Conservation (phyloP, 2,113 vertebrate genomes). For the Panthera leo region DNA sequence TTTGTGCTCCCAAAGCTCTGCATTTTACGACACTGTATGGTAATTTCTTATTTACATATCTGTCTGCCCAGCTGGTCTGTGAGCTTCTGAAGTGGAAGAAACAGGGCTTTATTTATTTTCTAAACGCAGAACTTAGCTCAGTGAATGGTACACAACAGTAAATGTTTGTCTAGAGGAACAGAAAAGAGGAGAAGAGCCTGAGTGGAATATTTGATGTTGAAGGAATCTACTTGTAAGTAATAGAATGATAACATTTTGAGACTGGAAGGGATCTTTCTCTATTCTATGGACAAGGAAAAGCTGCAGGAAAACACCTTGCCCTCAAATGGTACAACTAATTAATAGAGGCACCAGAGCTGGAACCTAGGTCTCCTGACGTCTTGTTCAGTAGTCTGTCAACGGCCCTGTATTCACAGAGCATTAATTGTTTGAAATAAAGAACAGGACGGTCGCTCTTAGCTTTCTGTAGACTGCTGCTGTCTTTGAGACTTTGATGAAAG, state of each 20-base stretch:
- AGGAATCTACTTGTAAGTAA: background rate
- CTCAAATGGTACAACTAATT: background rate
- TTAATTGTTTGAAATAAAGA: background rate
- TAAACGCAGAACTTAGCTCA: background rate
- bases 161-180: slow-evolving; percentile 18
- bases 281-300: background rate
- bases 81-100: slow-evolving; percentile 21
- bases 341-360: background rate
- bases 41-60: slow-evolving; percentile 10
- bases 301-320: background rate
- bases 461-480: background rate
- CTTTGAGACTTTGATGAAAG: slow-evolving; percentile 8
- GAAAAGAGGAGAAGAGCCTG: background rate
- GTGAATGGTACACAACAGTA: background rate
- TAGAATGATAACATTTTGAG: background rate
- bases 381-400: background rate
- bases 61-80: background rate
- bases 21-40: background rate
- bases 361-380: background rate
- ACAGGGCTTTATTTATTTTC: background rate
- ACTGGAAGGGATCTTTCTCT: background rate
- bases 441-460: background rate
- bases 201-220: background rate
- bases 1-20: background rate
- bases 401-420: background rate